Evolutionary conservation across 1,140 invertebrate genomes (phyloP).

Genomic region (Micrasema minimum): DNA sequence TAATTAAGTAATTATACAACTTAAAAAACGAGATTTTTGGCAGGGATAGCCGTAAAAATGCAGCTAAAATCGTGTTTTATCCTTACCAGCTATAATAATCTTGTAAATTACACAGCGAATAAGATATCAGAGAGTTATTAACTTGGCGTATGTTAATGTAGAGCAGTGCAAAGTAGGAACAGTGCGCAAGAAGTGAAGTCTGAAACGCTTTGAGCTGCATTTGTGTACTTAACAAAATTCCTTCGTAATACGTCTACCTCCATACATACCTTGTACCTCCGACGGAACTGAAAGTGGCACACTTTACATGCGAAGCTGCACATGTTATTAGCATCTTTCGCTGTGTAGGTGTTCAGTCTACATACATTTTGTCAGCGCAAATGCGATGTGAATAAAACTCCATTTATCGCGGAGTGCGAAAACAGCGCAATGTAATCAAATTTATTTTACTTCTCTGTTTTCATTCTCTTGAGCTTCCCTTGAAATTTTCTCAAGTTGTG

Average conservation of each 20-base stretch:
- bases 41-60: too few relatives aligned
- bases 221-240: conserved; percentile 12
- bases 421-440: conserved; percentile 8
- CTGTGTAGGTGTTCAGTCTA: background rate
- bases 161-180: too few relatives aligned
- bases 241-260: background rate
- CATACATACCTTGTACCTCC: background rate
- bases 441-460: too few relatives aligned
- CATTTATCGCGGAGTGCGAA: conserved; percentile 14
- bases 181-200: background rate
- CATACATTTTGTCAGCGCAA: conserved; percentile 15
- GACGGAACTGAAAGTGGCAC: conserved; percentile 6
- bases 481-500: too few relatives aligned
- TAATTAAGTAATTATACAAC: too few relatives aligned
- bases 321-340: conserved; percentile 17
- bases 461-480: too few relatives aligned
- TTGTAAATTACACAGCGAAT: too few relatives aligned
- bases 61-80: too few relatives aligned
- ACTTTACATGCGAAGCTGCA: conserved; percentile 10
- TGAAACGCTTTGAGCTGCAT: conserved; percentile 7
- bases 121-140: too few relatives aligned
- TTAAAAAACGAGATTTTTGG: too few relatives aligned
- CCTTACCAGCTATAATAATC: too few relatives aligned
- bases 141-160: too few relatives aligned
- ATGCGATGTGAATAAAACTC: conserved; percentile 15